These are phyloP conservation scores for Campodea augens DNA, from an alignment of 1,140 invertebrate species.

Conservation along the genomic window DNA sequence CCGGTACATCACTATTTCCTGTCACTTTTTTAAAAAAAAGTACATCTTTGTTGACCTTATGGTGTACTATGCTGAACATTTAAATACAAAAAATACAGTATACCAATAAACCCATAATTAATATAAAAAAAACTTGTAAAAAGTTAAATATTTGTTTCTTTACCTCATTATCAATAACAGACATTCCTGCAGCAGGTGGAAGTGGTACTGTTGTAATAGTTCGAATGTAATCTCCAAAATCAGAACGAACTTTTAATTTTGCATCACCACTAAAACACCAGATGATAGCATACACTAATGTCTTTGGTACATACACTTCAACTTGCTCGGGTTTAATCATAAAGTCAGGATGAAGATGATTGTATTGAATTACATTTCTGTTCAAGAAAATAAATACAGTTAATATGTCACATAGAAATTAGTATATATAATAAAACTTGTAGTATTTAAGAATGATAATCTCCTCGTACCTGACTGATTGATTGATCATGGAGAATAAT, in stretches of 20 bases:
- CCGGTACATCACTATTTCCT: too few species aligned
- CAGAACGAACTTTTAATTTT: constrained; percentile 79
- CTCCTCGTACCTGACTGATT: constrained; percentile 43
- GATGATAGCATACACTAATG: constrained; percentile 73
- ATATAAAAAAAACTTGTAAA: too few species aligned
- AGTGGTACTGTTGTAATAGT: constrained; percentile 85
- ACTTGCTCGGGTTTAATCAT: constrained; percentile 80
- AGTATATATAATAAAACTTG: not conserved
- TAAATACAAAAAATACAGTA: constrained; percentile 2
- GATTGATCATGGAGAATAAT: constrained; percentile 95
- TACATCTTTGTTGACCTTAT: too few species aligned
- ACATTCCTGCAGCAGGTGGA: constrained; percentile 51
- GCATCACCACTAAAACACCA: constrained; percentile 99
- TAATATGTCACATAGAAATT: constrained; percentile 6
- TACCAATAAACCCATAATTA: constrained; percentile 8
- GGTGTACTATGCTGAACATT: too few species aligned
- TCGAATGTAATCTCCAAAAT: constrained; percentile 88
- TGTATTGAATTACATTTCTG: constrained; percentile 81
- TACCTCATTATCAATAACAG: constrained; percentile 95
- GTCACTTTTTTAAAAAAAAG: too few species aligned
- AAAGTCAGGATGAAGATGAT: constrained; percentile 83
- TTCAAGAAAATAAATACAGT: constrained; percentile 10
- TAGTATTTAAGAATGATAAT: constrained; percentile 2
- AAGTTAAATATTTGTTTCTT: too few species aligned
- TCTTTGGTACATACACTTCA: constrained; percentile 85